Conservation (phyloP, 2,113 vertebrate species). For the Pteronura brasiliensis region DNA sequence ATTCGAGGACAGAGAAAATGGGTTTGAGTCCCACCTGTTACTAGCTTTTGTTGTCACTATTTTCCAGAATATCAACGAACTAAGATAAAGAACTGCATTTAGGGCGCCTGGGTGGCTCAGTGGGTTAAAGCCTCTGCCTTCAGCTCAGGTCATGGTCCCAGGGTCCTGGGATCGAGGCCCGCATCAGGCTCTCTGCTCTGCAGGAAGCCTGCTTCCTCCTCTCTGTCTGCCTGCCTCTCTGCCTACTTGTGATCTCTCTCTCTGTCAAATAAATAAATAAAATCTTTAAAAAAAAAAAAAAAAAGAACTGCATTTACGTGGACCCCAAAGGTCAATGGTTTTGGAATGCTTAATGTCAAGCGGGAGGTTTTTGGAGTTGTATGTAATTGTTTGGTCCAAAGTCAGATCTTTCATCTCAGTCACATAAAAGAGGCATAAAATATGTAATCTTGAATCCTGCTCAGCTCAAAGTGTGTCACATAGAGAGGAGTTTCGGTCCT, state of each 20-base stretch:
- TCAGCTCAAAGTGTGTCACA: neutral
- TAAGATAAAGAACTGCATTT: neutral
- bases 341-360: neutral
- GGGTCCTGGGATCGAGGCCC: no score
- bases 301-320: neutral
- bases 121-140: no score
- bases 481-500: neutral
- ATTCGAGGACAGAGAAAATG: neutral
- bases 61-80: neutral
- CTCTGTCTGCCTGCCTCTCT: no score
- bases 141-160: no score
- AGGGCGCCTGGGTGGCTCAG: no score
- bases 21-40: neutral
- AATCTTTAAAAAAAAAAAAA: no score
- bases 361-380: neutral
- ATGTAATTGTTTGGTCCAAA: neutral
- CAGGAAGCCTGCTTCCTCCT: no score
- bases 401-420: neutral
- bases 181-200: no score
- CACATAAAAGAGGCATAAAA: neutral
- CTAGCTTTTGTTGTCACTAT: neutral
- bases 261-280: no score
- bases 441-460: neutral
- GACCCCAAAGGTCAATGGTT: neutral
- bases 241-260: no score